Percentiles rank a stretch among this genome's conserved stretches.
phyloP scores from a whole-genome alignment of 2,888 invertebrate species.

The Villa cingulata region DNA sequence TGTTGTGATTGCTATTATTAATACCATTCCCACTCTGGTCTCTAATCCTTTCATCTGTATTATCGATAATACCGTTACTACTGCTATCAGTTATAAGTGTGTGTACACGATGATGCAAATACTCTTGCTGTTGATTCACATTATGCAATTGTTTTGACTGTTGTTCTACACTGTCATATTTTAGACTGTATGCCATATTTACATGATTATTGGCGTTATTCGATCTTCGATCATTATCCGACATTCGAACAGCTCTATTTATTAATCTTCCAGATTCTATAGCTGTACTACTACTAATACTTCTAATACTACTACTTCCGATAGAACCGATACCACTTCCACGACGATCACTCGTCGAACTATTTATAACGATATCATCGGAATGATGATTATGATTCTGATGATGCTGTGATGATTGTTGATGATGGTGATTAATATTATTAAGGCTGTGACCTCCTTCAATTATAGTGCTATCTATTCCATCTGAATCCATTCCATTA shows the following conservation, averaged over 20 bases:
- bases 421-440: slow-evolving; percentile 20
- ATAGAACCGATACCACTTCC: not conserved
- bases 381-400: slow-evolving; percentile 31
- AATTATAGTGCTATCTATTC: slow-evolving; percentile 6
- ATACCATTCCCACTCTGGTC: too few species aligned
- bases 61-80: not conserved
- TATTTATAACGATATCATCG: slow-evolving; percentile 29
- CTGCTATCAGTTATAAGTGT: not conserved
- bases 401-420: slow-evolving; percentile 21
- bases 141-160: not conserved
- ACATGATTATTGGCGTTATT: not conserved
- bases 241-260: not conserved
- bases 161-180: not conserved
- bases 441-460: slow-evolving; percentile 3
- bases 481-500: slow-evolving; percentile 8
- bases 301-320: not conserved
- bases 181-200: not conserved
- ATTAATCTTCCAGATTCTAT: not conserved
- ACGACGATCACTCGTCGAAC: slow-evolving; percentile 10
- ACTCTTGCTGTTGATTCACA: slow-evolving; percentile 7
- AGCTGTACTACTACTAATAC: slow-evolving; percentile 6
- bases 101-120: slow-evolving; percentile 3
- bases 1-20: too few species aligned
- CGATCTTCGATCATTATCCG: not conserved
- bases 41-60: too few species aligned